Evolutionary conservation across 2,797 vertebrate genomes (phyloP), one percentile per base, ranked within the genome.

Genomic region (Anableps anableps): DNA sequence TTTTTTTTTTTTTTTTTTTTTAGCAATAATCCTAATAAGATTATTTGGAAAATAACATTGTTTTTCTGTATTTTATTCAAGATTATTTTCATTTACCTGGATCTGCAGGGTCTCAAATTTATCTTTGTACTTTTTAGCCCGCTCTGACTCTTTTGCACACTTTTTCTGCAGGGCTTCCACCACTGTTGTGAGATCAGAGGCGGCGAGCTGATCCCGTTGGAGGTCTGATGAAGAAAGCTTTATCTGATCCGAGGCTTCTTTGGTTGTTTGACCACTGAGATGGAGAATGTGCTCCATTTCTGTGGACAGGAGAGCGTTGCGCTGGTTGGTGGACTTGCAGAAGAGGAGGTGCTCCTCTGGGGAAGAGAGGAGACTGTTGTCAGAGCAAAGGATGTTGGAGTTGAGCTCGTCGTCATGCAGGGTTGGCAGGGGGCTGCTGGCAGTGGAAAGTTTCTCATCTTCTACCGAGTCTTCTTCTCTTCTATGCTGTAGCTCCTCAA

Each of bases 81-180:
- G 38, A 43, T 70, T 38, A 16, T 43, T n/a, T 0, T 26, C 1
- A 74, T 77, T 80, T 88, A 94, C 94, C 92, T 95, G 96, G 74
- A 83, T 92, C 87, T 97, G 96, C 60, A 97, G 91, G 48, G 79
- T 91, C 62, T 96, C 93, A 55, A 97, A 90, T 85, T 95, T 96
- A 43, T 89, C 82, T 82, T 96, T 95, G 66, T 80, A 85, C 66
- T 92, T 90, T 62, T 89, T 88, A 0, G 94, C 93, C 16, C 88
- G 94, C 26, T 92, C 90, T 0, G 86, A 88, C 81, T 96, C 94
- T 64, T 86, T 81, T 68, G 89, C 79, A 11, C 90, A 90, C 17
- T 95, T 91, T 11, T 66, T 83, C 79, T 87, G 84, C 74, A 96
- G 85, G 2, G 21, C 85, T 43, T 91, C 90, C 26, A 96, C 75